Percentiles rank a stretch among this genome's conserved stretches.
Conservation (phyloP, 2,888 invertebrate species). For the Drosophila mettleri region DNA sequence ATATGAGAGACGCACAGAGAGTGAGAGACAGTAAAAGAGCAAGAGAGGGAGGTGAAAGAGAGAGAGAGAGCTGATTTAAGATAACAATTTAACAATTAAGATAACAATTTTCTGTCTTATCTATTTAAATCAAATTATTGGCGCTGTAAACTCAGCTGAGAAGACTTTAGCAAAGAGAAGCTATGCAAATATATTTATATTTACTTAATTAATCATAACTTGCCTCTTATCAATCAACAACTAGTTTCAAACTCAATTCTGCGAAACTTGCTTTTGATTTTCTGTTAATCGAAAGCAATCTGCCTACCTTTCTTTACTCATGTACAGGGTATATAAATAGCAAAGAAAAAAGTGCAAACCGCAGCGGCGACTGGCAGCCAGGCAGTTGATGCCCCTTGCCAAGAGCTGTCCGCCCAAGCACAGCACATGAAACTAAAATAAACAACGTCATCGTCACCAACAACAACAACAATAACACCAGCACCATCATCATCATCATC, state of each 20-base stretch:
- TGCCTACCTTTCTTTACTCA: neutral
- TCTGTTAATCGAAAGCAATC: neutral
- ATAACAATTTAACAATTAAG: too few species aligned
- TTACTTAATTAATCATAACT: too few species aligned
- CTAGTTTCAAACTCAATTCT: too few species aligned
- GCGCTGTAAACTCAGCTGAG: too few species aligned
- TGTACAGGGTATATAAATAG: slow-evolving; percentile 13
- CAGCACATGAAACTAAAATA: slow-evolving; percentile 74
- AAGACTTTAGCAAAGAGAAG: too few species aligned
- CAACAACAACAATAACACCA: slow-evolving; percentile 15
- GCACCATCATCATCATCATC: slow-evolving; percentile 20
- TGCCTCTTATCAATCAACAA: too few species aligned
- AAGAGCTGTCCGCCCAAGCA: slow-evolving; percentile 69
- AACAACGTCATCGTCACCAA: slow-evolving; percentile 52
- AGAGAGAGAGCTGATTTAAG: neutral
- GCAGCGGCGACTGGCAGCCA: slow-evolving; percentile 29
- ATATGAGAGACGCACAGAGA: neutral
- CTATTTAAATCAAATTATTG: too few species aligned
- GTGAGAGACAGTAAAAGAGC: neutral
- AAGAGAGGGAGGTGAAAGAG: neutral
- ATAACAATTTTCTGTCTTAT: too few species aligned
- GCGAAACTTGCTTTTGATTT: too few species aligned
- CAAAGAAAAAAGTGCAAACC: slow-evolving; percentile 16
- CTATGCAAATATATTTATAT: too few species aligned
- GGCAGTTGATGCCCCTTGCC: slow-evolving; percentile 34